Evolutionary conservation across 1,140 invertebrate species (phyloP), one percentile per base, ranked within the genome.

Genomic region (Pantala flavescens): DNA sequence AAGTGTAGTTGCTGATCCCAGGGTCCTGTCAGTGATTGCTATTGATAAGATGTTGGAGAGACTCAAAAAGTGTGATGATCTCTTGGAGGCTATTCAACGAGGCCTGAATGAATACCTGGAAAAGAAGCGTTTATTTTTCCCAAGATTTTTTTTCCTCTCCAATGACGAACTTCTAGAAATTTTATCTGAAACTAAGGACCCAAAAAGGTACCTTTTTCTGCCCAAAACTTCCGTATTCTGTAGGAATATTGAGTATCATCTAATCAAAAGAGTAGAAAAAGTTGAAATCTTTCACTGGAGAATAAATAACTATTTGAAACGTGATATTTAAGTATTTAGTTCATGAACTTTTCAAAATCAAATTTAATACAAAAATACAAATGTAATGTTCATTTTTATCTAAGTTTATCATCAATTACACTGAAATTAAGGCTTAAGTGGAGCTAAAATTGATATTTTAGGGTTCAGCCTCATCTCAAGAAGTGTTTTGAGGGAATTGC

Each of bases 101-200:
- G 96, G 96, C 71, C 84, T 99, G 11, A 96, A 97, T 81, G 93
- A 92, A 75, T 98, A 98, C 81, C 84, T 99, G 77, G 96, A 98
- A 83, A 97, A 97, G 86, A 98, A 98, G 81, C 86, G 96, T 24
- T 84, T 98, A 0, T 97, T 89, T 80, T 99, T 98, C 84, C 94
- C 97, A 5, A 85, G 95, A 77, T 98, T 99, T 86, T 98, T 98
- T 88, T 98, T 98, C 83, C 84, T 99, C 21, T 98, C 97, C 9
- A 98, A 98, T 82, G 96, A 98, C 81, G 96, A 98, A 82, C 82
- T 99, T 24, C 84, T 98, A 23, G 97, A 98, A 85, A 98, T 98
- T 79, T 83, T 99, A 49, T 97, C 96, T 0, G 95, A 98, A 84
- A 98, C 96, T 0, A 98, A 98, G 84, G 95, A 98, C 86, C 96